Percentiles rank a stretch among this genome's conserved stretches.
Conservation (phyloP, 2,797 vertebrate species). For the Eulemur rubriventer region DNA sequence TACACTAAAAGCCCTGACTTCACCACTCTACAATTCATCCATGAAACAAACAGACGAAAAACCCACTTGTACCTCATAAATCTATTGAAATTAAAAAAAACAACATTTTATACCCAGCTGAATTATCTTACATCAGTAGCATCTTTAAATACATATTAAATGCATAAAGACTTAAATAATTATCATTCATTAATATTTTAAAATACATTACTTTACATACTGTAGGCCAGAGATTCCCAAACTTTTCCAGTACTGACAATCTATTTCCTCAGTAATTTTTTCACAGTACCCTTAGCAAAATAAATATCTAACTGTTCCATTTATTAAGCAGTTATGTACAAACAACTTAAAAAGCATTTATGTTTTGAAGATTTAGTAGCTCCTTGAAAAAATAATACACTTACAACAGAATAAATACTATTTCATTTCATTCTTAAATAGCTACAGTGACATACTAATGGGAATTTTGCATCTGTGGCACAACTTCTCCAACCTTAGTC, state of each 20-base stretch:
- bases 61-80: neutral
- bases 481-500: neutral
- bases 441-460: neutral
- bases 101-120: constrained; percentile 8
- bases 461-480: neutral
- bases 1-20: neutral
- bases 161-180: neutral
- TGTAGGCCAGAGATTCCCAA: neutral
- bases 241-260: neutral
- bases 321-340: neutral
- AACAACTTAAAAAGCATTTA: neutral
- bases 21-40: neutral
- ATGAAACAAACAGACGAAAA: neutral
- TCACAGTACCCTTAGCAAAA: neutral
- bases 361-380: neutral
- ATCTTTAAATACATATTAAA: neutral
- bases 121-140: neutral
- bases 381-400: neutral
- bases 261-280: neutral
- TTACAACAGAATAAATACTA: neutral
- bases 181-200: neutral
- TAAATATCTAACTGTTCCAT: neutral
- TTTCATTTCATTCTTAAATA: neutral
- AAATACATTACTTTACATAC: neutral
- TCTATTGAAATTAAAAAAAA: neutral